Base-by-base conservation (phyloP, 2,797 vertebrate genomes). In the Melanotaenia maccullochi region DNA sequence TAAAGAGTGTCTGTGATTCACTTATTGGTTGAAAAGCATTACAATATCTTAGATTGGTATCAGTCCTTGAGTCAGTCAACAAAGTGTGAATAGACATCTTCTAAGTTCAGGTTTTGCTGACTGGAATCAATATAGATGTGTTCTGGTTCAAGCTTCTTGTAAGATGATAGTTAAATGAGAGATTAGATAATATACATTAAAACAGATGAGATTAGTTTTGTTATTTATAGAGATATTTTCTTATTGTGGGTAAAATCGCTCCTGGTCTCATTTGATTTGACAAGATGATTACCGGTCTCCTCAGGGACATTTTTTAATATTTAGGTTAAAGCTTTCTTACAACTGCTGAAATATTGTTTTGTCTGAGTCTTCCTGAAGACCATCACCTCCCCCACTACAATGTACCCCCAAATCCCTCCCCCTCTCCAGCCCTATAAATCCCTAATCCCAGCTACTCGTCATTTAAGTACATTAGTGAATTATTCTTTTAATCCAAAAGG, bases 401-500 rank as follows among this genome's bases (percentile, higher is more conserved):
- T 52, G 60, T 58, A 47, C 80, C 81, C 71, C 65, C 64, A 85
- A 85, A 87, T 85, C 85, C 75, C 52, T 42, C 59, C 56, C 47
- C 47, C 4, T 65, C 47, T 51, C 76, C 70, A 63, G 33, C 79
- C 71, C 63, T 59, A 28, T 92, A 93, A 54, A 93, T 91, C 90
- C 75, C 11, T 93, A 93, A 94, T 93, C 89, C 87, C 68, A 62
- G 70, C 55, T 92, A 76, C 79, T 78, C 69, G 1, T 70, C 76
- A 59, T 86, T 87, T 82, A 82, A 88, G 73, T 88, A 90, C 92
- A 93, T 94, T 93, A 90, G 90, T 86, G 84, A 92, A 93, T 92
- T 89, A 93, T 89, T 87, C 82, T 70, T 79, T 85, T 91, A 94
- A 94, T 93, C 92, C 87, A 68, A 68, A 64, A 36, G 25, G 40